Percentiles rank a stretch among this genome's conserved stretches.
phyloP scores from a whole-genome alignment of 1,140 invertebrate species.

The Campoletis sonorensis region DNA sequence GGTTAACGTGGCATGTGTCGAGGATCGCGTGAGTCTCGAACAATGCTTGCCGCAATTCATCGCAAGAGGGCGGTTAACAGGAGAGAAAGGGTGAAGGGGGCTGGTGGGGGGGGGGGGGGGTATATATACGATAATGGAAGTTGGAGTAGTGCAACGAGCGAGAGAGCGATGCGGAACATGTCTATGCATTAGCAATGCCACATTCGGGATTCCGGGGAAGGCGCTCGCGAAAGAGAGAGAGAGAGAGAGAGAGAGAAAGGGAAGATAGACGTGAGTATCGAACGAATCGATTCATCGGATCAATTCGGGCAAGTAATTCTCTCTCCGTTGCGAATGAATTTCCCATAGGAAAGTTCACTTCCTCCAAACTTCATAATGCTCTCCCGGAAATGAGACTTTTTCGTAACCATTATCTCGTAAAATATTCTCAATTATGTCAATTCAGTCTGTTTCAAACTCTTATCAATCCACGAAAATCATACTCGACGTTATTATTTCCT shows the following conservation, averaged over 20 bases:
- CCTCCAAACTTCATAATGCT: neutral
- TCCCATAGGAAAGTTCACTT: neutral
- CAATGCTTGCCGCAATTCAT: conserved; percentile 5
- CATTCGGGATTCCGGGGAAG: neutral
- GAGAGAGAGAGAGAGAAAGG: neutral
- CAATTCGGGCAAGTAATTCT: neutral
- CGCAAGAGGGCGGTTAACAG: conserved; percentile 5
- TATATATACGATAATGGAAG: conserved; percentile 36
- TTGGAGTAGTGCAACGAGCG: neutral
- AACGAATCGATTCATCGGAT: neutral
- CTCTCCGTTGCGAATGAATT: neutral
- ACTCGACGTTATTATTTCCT: too few species aligned
- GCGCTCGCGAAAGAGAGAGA: too few species aligned
- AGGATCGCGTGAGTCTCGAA: neutral
- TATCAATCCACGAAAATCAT: too few species aligned
- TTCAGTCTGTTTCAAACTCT: too few species aligned
- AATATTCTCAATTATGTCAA: too few species aligned
- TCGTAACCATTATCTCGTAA: too few species aligned
- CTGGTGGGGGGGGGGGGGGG: too few species aligned
- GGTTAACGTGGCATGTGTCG: neutral
- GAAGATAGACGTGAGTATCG: neutral
- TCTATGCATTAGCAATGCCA: conserved; percentile 3
- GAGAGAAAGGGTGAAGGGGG: too few species aligned
- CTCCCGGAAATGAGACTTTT: too few species aligned
- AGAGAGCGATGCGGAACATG: conserved; percentile 5